Evolutionary conservation across 2,888 invertebrate genomes (phyloP).

Genomic region (Eupithecia pulchellata): DNA sequence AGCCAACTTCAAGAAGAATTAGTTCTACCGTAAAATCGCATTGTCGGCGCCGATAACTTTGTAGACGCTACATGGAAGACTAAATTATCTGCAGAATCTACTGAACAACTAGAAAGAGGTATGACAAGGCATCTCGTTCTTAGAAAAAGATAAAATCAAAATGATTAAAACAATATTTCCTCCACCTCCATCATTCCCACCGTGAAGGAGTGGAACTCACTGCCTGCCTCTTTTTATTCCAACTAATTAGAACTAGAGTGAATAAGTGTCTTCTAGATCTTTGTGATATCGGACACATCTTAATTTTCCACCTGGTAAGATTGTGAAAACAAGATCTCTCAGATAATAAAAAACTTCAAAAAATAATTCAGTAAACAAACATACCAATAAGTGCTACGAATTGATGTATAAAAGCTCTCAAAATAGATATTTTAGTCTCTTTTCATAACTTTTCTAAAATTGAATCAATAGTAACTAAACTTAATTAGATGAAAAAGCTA

Average conservation of each 20-base stretch:
- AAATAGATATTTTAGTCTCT: not conserved
- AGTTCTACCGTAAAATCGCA: constrained; percentile 66
- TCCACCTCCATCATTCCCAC: too few relatives aligned
- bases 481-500: constrained; percentile 3
- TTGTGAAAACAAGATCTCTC: too few relatives aligned
- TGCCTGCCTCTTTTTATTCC: too few relatives aligned
- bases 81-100: not conserved
- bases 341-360: too few relatives aligned
- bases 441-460: not conserved
- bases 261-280: too few relatives aligned
- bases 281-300: too few relatives aligned
- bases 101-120: not conserved
- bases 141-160: too few relatives aligned
- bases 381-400: not conserved
- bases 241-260: too few relatives aligned
- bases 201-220: too few relatives aligned
- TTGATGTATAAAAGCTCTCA: not conserved
- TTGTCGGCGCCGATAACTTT: constrained; percentile 32
- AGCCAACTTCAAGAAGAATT: constrained; percentile 58
- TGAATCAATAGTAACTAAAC: not conserved
- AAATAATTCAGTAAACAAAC: not conserved
- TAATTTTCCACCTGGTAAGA: too few relatives aligned
- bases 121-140: too few relatives aligned
- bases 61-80: constrained; percentile 14
- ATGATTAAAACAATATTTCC: too few relatives aligned